Evolutionary conservation across 2,888 invertebrate genomes (phyloP).

Genomic region (Acrocera orbiculus): DNA sequence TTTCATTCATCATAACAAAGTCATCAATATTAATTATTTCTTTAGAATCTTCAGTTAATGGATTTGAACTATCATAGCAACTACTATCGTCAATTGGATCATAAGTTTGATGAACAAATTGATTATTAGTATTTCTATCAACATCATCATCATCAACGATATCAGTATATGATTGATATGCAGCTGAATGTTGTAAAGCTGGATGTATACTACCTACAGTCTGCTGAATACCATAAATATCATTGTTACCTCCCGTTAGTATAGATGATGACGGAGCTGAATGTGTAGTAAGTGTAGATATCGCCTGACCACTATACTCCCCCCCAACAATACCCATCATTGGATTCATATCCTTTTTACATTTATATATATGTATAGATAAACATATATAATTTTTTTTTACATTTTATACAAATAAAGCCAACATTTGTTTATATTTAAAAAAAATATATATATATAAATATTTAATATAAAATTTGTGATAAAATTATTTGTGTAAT

Average conservation of each 20-base stretch:
- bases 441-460: too few relatives aligned
- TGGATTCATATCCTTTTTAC: conserved; percentile 29
- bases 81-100: conserved; percentile 19
- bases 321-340: conserved; percentile 33
- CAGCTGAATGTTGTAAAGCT: conserved; percentile 26
- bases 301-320: conserved; percentile 29
- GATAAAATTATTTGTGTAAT: conserved; percentile 2
- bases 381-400: too few relatives aligned
- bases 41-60: conserved; percentile 21
- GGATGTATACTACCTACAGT: conserved; percentile 29
- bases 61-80: conserved; percentile 19
- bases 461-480: too few relatives aligned
- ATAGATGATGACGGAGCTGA: conserved; percentile 21
- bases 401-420: too few relatives aligned
- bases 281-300: conserved; percentile 16
- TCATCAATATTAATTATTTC: conserved; percentile 31
- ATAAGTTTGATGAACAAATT: conserved; percentile 19
- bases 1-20: conserved; percentile 28
- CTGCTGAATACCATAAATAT: conserved; percentile 27
- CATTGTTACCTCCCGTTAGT: conserved; percentile 18
- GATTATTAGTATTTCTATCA: conserved; percentile 13
- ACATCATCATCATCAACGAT: conserved; percentile 21
- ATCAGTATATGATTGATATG: conserved; percentile 26
- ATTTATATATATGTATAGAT: too few relatives aligned
- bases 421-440: too few relatives aligned